Base-by-base conservation (phyloP, 2,797 vertebrate species). In the Semaprochilodus insignis region DNA sequence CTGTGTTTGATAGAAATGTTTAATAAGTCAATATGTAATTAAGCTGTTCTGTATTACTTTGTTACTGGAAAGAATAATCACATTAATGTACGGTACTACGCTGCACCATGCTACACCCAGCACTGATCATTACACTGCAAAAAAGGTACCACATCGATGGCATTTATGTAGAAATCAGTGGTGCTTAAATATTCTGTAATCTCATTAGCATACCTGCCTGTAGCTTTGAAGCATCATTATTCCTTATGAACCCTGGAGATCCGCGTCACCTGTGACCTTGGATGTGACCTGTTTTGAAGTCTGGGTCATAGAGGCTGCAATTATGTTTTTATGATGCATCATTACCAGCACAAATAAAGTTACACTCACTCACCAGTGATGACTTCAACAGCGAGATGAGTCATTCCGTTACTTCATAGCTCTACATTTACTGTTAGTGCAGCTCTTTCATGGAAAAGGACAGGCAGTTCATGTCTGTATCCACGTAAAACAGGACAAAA, bases 201-300 rank as follows among this genome's bases (percentile, higher is more conserved):
- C 44, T 72, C 34, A 83, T 83, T 65, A 72, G 57, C 27, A 63
- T 25, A 63, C 13, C 55, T n/a, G 19, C 21, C 44, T 44, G 16
- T 48, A 51, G 31, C 40, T 63, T 63, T 25, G 14, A 71, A 71
- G 25, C n/a, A 72, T 36, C 6, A 40, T 27, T 52, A 73, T 78
- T 78, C 13, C 14, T 73, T 21, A 55, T 23, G 25, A 44, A 48
- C 54, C 60, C 75, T 13, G 17, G 21, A 67, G 78, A 25, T 71
- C 13, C 44, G 25, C 6, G 51, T 23, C 36, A 80, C 31, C 57
- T 72, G 77, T 72, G 21, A 31, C 51, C 40, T 23, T 73, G 17
- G 16, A 51, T 15, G 11, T 23, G 25, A 27, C 63, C 72, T 77
- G 72, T 4, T 66, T 84, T 66, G 59, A 36, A 65, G 57, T 72